Evolutionary conservation across 2,113 vertebrate genomes (phyloP).

Genomic region (Peromyscus maniculatus): DNA sequence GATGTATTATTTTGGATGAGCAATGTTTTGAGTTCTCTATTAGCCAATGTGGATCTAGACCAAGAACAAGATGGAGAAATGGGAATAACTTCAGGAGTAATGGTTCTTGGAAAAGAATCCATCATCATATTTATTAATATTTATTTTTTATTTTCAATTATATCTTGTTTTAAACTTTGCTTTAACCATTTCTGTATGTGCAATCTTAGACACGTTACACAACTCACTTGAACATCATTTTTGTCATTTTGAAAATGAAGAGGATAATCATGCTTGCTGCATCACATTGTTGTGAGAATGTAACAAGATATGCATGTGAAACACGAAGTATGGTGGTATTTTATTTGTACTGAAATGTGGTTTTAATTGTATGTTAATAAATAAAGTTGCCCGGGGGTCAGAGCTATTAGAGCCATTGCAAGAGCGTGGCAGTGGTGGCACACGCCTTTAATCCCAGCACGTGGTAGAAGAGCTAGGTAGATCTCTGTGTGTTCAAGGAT

Average conservation of each 20-base stretch:
- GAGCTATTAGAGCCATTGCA: too few species aligned
- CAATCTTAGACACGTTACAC: neutral
- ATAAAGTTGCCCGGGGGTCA: too few species aligned
- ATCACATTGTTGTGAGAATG: neutral
- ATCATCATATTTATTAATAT: neutral
- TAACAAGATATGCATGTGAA: neutral
- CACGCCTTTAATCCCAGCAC: too few species aligned
- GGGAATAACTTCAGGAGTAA: neutral
- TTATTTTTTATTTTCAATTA: neutral
- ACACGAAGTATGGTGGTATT: neutral
- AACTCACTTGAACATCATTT: neutral
- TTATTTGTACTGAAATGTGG: too few species aligned
- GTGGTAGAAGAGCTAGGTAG: too few species aligned
- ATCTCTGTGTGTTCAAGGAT: too few species aligned
- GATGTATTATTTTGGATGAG: neutral
- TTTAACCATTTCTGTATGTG: neutral
- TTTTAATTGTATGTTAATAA: too few species aligned
- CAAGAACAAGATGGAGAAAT: neutral
- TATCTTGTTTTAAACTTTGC: neutral
- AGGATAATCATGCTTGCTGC: neutral
- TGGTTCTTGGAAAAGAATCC: neutral
- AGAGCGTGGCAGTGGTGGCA: too few species aligned
- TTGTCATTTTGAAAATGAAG: neutral
- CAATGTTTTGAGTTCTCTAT: neutral
- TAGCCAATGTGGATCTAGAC: neutral